Conservation (phyloP, 92 coral and sea anemone genomes). For the Montipora capitata region DNA sequence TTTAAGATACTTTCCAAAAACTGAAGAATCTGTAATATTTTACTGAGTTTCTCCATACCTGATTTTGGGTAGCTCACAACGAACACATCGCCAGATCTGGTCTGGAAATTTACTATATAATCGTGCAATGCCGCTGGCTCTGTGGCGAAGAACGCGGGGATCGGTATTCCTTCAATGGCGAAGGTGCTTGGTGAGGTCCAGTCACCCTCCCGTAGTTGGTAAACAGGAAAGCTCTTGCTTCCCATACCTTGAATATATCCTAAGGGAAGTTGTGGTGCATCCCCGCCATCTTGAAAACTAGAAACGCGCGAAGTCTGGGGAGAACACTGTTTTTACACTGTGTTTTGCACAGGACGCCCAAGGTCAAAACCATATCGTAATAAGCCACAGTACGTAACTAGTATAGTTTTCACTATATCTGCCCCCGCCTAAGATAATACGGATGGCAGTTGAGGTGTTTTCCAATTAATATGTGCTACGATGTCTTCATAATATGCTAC, state of each 20-base stretch:
- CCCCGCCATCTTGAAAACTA: too few relatives aligned
- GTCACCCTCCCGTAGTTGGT: constrained; percentile 27
- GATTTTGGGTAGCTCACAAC: constrained; percentile 48
- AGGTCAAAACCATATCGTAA: too few relatives aligned
- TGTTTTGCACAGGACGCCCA: too few relatives aligned
- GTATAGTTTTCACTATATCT: too few relatives aligned
- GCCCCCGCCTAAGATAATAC: too few relatives aligned
- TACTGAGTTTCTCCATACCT: constrained; percentile 1
- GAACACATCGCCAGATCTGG: constrained; percentile 40
- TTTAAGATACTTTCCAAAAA: not conserved
- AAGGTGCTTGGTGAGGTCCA: constrained; percentile 34
- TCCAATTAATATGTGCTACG: too few relatives aligned
- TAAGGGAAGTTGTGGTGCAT: too few relatives aligned
- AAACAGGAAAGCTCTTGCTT: constrained; percentile 14
- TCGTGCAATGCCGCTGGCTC: constrained; percentile 20
- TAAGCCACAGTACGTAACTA: too few relatives aligned
- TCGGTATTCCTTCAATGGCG: constrained; percentile 13
- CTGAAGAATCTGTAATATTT: not conserved
- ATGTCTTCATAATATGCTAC: too few relatives aligned
- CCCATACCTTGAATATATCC: not conserved
- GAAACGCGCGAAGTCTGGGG: too few relatives aligned
- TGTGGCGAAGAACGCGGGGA: constrained; percentile 5
- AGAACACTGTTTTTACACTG: too few relatives aligned
- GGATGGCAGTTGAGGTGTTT: too few relatives aligned
- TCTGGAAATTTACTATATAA: constrained; percentile 34